Percentiles rank a stretch among this genome's conserved stretches.
Evolutionary conservation across 2,797 vertebrate species (phyloP).

Genomic region (Myoxocephalus aenaeus): DNA sequence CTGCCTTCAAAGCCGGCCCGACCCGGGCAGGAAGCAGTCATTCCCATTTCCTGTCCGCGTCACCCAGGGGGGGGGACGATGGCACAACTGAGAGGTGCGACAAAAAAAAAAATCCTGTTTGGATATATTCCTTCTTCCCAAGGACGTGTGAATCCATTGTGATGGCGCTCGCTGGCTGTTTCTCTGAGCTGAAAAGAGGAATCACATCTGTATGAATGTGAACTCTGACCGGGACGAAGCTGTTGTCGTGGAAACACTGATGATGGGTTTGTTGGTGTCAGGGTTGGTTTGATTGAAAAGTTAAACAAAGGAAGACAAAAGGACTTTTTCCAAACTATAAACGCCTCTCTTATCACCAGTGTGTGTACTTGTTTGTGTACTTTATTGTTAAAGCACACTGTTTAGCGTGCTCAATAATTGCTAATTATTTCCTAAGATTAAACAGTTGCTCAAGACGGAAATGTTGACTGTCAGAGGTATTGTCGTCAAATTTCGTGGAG

Average conservation of each 20-base stretch:
- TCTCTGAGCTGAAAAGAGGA: conserved; percentile 70
- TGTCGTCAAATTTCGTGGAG: too few species aligned
- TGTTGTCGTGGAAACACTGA: conserved; percentile 76
- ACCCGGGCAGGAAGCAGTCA: conserved; percentile 79
- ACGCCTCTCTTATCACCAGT: conserved; percentile 30
- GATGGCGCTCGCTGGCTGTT: conserved; percentile 39
- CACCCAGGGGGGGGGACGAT: conserved; percentile 62
- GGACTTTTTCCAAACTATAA: conserved; percentile 48
- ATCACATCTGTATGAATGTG: conserved; percentile 73
- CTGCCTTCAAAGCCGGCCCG: conserved; percentile 76
- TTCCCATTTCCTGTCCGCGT: conserved; percentile 79
- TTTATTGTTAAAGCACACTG: too few species aligned
- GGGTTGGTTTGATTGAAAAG: conserved; percentile 64
- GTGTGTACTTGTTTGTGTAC: conserved; percentile 26
- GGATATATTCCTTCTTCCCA: conserved; percentile 70
- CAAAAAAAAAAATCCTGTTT: conserved; percentile 53
- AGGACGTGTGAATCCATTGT: conserved; percentile 70
- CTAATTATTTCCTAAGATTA: too few species aligned
- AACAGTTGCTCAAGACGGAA: too few species aligned
- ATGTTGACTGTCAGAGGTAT: too few species aligned
- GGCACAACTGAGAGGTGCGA: conserved; percentile 67
- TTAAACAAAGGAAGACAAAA: conserved; percentile 69
- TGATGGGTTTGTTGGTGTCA: conserved; percentile 79
- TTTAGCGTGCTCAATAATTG: too few species aligned
- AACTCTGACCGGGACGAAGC: conserved; percentile 67